phyloP scores from a whole-genome alignment of 2,797 vertebrate genomes.

The Microcaecilia unicolor region DNA sequence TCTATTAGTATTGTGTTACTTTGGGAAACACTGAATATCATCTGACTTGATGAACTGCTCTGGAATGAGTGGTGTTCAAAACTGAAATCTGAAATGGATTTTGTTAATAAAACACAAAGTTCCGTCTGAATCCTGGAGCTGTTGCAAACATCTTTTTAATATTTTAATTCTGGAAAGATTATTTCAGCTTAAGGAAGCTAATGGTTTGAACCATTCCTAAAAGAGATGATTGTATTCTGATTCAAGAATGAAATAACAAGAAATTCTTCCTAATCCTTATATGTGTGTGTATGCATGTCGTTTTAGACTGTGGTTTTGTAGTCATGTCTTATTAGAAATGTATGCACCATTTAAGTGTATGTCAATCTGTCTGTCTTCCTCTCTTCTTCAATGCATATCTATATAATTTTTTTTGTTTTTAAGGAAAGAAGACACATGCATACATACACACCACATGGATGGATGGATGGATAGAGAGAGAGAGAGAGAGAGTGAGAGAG shows the following conservation, averaged over 20 bases:
- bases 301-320: too few species aligned
- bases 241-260: not conserved
- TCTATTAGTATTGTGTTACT: not conserved
- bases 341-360: too few species aligned
- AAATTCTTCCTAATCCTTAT: not conserved
- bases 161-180: not conserved
- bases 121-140: not conserved
- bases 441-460: too few species aligned
- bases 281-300: too few species aligned
- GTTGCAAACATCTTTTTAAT: not conserved
- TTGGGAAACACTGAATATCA: not conserved
- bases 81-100: slow-evolving; percentile 5
- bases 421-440: too few species aligned
- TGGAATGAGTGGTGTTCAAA: slow-evolving; percentile 3
- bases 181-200: not conserved
- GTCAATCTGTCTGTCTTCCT: too few species aligned
- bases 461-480: too few species aligned
- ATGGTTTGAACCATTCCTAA: not conserved
- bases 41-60: not conserved
- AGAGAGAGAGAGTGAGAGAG: too few species aligned
- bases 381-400: too few species aligned
- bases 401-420: too few species aligned
- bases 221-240: not conserved
- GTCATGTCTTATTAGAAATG: too few species aligned
- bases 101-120: slow-evolving; percentile 3